These are phyloP conservation scores for Balearica regulorum DNA, from an alignment of 2,797 vertebrate genomes.

Conservation along the genomic window DNA sequence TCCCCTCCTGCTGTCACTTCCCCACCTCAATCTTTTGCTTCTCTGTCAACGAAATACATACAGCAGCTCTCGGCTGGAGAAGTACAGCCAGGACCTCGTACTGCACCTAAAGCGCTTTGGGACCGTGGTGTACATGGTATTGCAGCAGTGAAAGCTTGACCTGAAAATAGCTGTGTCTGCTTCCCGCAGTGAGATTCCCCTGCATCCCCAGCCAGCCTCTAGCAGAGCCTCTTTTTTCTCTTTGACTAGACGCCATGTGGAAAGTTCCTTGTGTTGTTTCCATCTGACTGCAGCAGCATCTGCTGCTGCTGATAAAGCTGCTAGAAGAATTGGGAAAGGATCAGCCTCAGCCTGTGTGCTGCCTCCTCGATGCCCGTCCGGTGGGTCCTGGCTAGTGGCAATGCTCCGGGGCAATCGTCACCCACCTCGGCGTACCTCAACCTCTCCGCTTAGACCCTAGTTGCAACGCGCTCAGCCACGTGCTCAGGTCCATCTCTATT, in stretches of 20 bases:
- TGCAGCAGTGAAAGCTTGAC: neutral
- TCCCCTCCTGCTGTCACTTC: neutral
- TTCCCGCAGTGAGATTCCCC: neutral
- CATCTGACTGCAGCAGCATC: conserved; percentile 38
- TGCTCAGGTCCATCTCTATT: neutral
- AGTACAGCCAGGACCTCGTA: neutral
- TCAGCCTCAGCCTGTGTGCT: neutral
- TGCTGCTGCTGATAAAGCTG: conserved; percentile 14
- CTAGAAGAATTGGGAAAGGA: neutral
- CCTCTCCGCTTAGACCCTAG: fast-evolving
- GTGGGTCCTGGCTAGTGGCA: neutral
- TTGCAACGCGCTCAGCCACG: fast-evolving
- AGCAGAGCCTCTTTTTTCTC: neutral
- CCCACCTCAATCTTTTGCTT: neutral
- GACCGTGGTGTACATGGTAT: fast-evolving
- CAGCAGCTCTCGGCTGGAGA: neutral
- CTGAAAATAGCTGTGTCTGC: neutral
- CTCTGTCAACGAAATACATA: fast-evolving
- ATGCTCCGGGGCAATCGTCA: fast-evolving
- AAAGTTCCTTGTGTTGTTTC: conserved; percentile 61
- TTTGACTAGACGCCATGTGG: conserved; percentile 53
- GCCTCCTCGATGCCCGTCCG: fast-evolving
- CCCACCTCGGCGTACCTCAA: fast-evolving
- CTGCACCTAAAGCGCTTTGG: neutral
- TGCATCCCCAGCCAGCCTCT: neutral